Percentiles rank a stretch among this genome's conserved stretches.
Evolutionary conservation across 2,888 invertebrate genomes (phyloP).

Genomic region (Parochlus steinenii): DNA sequence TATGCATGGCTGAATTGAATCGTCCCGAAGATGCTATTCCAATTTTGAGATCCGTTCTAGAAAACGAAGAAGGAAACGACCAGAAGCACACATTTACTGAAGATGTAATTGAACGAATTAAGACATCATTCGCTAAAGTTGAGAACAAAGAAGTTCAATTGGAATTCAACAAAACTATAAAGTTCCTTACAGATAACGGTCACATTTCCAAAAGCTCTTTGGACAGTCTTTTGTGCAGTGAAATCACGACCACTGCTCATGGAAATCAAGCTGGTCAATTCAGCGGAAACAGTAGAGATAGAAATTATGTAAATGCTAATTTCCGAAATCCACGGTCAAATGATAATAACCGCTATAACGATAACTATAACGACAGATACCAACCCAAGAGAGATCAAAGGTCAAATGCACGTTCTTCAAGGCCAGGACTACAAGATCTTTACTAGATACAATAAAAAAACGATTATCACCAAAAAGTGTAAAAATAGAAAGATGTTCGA

Average conservation of each 20-base stretch:
- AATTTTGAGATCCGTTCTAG: slow-evolving; percentile 37
- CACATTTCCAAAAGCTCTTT: slow-evolving; percentile 13
- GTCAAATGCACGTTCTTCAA: neutral
- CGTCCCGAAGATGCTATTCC: slow-evolving; percentile 46
- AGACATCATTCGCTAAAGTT: slow-evolving; percentile 31
- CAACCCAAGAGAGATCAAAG: neutral
- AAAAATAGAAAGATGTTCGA: too few relatives aligned
- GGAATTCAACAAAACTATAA: slow-evolving; percentile 38
- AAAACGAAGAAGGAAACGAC: slow-evolving; percentile 35
- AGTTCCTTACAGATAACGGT: slow-evolving; percentile 32
- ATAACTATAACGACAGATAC: neutral
- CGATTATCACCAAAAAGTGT: too few relatives aligned
- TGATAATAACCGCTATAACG: slow-evolving; percentile 4
- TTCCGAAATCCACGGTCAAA: slow-evolving; percentile 8
- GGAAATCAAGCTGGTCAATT: slow-evolving; percentile 5
- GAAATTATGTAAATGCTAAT: slow-evolving; percentile 12
- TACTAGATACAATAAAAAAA: slow-evolving; percentile 11
- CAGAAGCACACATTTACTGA: slow-evolving; percentile 41
- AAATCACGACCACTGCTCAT: slow-evolving; percentile 12
- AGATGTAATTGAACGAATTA: slow-evolving; percentile 40
- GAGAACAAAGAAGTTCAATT: slow-evolving; percentile 35
- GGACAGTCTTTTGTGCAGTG: slow-evolving; percentile 15
- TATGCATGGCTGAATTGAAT: slow-evolving; percentile 41
- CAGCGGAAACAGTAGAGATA: slow-evolving; percentile 3
- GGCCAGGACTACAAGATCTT: slow-evolving; percentile 14